Conservation (phyloP, 2,797 vertebrate genomes). For the Pitangus sulphuratus region DNA sequence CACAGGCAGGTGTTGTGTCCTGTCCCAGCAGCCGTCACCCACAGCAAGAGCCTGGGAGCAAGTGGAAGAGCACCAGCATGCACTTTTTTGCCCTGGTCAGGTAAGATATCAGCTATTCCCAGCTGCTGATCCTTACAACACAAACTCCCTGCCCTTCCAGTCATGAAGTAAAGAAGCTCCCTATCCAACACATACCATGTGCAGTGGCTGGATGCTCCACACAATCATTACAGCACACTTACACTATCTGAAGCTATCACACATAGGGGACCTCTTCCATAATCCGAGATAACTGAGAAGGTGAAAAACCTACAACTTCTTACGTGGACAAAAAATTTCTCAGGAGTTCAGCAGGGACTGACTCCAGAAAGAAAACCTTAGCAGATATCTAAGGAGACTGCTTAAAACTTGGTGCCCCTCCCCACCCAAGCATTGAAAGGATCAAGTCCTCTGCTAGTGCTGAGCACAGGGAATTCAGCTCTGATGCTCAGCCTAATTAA, state of each 20-base stretch:
- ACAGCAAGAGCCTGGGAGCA: rapidly evolving
- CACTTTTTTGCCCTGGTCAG: not conserved
- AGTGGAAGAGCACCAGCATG: not conserved
- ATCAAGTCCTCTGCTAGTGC: slow-evolving; percentile 12
- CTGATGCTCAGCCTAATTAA: slow-evolving; percentile 61
- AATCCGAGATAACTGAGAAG: not conserved
- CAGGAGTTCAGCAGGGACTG: not conserved
- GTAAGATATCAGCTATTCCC: rapidly evolving
- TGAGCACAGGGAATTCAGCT: slow-evolving; percentile 41
- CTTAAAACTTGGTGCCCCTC: not conserved
- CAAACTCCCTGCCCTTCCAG: not conserved
- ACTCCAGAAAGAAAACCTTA: not conserved
- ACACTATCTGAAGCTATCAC: not conserved
- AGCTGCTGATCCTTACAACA: not conserved
- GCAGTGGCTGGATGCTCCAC: rapidly evolving
- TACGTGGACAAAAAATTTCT: not conserved
- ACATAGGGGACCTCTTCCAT: rapidly evolving
- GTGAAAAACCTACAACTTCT: not conserved
- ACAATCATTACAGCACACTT: rapidly evolving
- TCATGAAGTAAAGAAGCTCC: not conserved
- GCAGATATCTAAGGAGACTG: not conserved
- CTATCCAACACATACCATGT: rapidly evolving
- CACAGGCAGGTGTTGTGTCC: not conserved
- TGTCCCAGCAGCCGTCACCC: not conserved
- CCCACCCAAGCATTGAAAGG: not conserved